Percentiles rank a stretch among this genome's conserved stretches.
These are phyloP conservation scores for Pseudorhombus dupliciocellatus DNA, from an alignment of 2,113 vertebrate genomes.

Conservation along the genomic window DNA sequence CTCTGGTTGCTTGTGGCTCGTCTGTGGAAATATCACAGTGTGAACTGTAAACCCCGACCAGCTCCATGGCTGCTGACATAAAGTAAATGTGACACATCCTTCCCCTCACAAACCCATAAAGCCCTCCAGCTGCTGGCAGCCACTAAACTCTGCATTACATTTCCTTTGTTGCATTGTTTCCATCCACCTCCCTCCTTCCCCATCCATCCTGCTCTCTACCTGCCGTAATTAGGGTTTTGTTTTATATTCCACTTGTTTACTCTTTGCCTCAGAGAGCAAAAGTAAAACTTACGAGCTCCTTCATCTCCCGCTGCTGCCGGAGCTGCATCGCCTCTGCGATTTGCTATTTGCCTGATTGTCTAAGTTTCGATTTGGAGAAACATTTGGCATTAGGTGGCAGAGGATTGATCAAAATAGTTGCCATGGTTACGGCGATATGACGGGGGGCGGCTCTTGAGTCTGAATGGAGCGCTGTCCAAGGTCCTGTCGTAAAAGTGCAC, in stretches of 20 bases:
- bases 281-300: background rate
- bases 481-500: constrained; percentile 47
- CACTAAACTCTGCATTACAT: constrained; percentile 22
- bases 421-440: constrained; percentile 76
- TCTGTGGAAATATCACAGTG: constrained; percentile 69
- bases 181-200: background rate
- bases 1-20: constrained; percentile 33
- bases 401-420: constrained; percentile 92
- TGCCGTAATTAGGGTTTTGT: background rate
- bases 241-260: background rate
- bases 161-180: constrained; percentile 31
- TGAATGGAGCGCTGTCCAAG: constrained; percentile 59
- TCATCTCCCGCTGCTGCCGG: background rate
- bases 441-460: constrained; percentile 39
- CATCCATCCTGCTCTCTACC: background rate
- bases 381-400: constrained; percentile 88
- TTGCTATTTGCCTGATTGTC: constrained; percentile 42
- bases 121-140: constrained; percentile 56
- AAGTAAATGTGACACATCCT: constrained; percentile 77
- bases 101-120: constrained; percentile 54
- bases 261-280: background rate
- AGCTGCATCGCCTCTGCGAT: background rate
- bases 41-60: constrained; percentile 72
- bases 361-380: constrained; percentile 78
- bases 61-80: constrained; percentile 70